Percentiles rank a stretch among this genome's conserved stretches.
Evolutionary conservation across 2,888 invertebrate genomes (phyloP).

Genomic region (Stenoptilia bipunctidactyla): DNA sequence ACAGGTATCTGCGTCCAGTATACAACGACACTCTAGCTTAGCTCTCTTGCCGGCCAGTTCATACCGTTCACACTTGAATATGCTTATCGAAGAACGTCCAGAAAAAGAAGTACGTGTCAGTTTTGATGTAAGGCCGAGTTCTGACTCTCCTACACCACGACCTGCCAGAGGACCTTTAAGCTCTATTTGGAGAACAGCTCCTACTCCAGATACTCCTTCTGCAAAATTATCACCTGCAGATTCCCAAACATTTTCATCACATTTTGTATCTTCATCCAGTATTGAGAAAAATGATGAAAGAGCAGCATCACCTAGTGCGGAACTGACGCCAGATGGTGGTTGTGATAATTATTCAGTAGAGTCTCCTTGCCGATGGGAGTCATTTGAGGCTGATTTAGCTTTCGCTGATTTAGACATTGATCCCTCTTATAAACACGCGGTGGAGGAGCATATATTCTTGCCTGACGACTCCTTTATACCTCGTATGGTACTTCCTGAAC

Average conservation of each 20-base stretch:
- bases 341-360: slow-evolving; percentile 39
- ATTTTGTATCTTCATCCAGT: slow-evolving; percentile 69
- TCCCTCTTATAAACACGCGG: slow-evolving; percentile 73
- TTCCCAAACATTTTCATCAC: slow-evolving; percentile 74
- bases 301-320: slow-evolving; percentile 68
- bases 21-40: slow-evolving; percentile 58
- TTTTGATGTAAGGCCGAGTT: slow-evolving; percentile 49
- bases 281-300: slow-evolving; percentile 56
- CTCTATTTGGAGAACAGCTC: slow-evolving; percentile 55
- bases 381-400: slow-evolving; percentile 73
- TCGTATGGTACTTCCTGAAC: slow-evolving; percentile 59
- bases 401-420: slow-evolving; percentile 73
- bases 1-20: slow-evolving; percentile 73
- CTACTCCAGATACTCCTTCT: slow-evolving; percentile 78
- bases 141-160: slow-evolving; percentile 41
- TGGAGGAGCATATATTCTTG: slow-evolving; percentile 73
- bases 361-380: slow-evolving; percentile 73
- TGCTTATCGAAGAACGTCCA: slow-evolving; percentile 57
- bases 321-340: slow-evolving; percentile 69
- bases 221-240: slow-evolving; percentile 73
- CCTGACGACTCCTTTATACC: slow-evolving; percentile 72
- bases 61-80: slow-evolving; percentile 59
- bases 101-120: slow-evolving; percentile 62
- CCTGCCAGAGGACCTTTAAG: slow-evolving; percentile 56
- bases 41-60: slow-evolving; percentile 62